These are phyloP conservation scores for Psephotus haematonotus DNA, from an alignment of 2,113 vertebrate genomes.

Conservation along the genomic window DNA sequence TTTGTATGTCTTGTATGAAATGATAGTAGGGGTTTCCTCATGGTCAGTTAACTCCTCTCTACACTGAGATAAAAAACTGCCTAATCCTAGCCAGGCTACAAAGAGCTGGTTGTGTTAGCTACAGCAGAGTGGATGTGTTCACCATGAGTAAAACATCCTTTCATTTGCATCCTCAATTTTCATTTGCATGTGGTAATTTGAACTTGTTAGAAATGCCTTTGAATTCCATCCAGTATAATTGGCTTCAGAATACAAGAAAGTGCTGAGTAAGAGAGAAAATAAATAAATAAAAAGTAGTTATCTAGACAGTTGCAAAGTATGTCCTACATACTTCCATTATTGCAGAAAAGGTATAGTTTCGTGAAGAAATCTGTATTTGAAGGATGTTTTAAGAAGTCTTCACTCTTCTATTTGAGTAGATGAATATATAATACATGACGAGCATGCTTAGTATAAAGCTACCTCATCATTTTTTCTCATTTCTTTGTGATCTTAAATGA, in stretches of 20 bases:
- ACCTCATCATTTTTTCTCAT: background rate
- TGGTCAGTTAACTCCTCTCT: background rate
- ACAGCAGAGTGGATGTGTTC: background rate
- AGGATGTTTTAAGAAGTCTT: background rate
- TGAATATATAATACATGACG: background rate
- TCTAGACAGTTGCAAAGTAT: background rate
- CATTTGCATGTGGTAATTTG: background rate
- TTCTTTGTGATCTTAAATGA: conserved; percentile 24
- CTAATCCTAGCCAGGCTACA: background rate
- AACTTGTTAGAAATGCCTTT: background rate
- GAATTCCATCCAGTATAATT: background rate
- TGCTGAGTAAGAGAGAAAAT: background rate
- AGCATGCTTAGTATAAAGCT: background rate
- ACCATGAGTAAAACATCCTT: background rate
- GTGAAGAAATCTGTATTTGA: background rate
- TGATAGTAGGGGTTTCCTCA: background rate
- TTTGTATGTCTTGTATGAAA: background rate
- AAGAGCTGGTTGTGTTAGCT: background rate
- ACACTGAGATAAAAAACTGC: background rate
- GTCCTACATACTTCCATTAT: background rate
- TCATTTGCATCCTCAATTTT: background rate
- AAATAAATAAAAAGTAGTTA: background rate
- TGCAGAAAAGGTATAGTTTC: background rate
- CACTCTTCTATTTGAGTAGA: background rate
- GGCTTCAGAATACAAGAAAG: background rate